Evolutionary conservation across 2,888 invertebrate species (phyloP), one percentile per base, ranked within the genome.

Genomic region (Nudaria mundana): DNA sequence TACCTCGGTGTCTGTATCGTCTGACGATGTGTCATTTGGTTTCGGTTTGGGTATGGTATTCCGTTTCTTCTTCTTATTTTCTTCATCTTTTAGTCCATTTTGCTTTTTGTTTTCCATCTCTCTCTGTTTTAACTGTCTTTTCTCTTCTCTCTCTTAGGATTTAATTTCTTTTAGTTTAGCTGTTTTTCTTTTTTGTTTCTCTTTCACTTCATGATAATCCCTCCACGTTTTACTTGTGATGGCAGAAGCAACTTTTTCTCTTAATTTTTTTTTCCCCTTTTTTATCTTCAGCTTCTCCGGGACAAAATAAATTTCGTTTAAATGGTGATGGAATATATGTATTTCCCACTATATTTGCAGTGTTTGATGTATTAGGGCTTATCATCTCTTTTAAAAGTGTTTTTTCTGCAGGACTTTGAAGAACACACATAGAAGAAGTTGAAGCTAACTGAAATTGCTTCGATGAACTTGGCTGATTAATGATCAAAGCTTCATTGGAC

Each of bases 241-340:
- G 6, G 44, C 47, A 28, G 12, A 46, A 39, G 50, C 44, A 34
- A 51, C 12, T 20, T 45, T 42, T 40, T 42, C 42, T 31, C 26
- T 48, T 32, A 18, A 18, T 18, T 18, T 18, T 18, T 5, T 18
- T 18, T 39, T 41, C 33, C 34, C 30, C 24, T 39, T 40, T 45
- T 40, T 38, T 35, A 11, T 40, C 30, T 23, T 38, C 31, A 34
- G 41, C 40, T 37, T 43, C 39, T 34, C 31, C 40, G 12, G 40
- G 49, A 42, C 40, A 48, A 39, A 39, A 49, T 31, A 45, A 24
- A 38, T 31, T 40, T 15, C 42, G 36, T 31, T 45, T 49, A 43
- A 49, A 44, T 30, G 44, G 44, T 7, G 44, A 48, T 44, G 48
- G 44, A 23, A 46, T 40, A 18, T 18, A 18, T 5, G 18, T 18